phyloP scores from a whole-genome alignment of 2,113 vertebrate genomes.

The Tiliqua scincoides region DNA sequence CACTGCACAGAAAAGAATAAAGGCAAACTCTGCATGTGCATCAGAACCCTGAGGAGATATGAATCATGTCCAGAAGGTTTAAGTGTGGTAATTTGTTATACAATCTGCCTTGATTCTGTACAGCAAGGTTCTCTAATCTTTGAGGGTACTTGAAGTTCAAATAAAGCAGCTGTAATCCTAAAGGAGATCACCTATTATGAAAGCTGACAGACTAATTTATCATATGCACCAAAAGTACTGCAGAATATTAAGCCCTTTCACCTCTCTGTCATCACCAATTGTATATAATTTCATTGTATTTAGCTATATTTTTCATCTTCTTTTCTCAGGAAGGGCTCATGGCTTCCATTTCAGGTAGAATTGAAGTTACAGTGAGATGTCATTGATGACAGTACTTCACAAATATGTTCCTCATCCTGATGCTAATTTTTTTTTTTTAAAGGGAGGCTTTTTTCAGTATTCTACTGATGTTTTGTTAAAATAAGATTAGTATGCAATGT shows the following conservation, averaged over 20 bases:
- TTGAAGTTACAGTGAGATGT: not conserved
- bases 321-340: not conserved
- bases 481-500: not conserved
- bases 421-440: not conserved
- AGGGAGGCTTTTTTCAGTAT: not conserved
- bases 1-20: not conserved
- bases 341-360: not conserved
- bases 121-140: not conserved
- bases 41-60: not conserved
- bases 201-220: slow-evolving; percentile 21
- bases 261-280: slow-evolving; percentile 18
- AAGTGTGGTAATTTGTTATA: not conserved
- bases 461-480: not conserved
- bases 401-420: not conserved
- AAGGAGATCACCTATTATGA: slow-evolving; percentile 22
- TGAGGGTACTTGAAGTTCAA: slow-evolving; percentile 23
- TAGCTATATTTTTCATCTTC: not conserved
- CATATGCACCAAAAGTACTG: slow-evolving; percentile 23
- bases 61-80: slow-evolving; percentile 1
- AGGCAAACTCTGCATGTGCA: accelerated
- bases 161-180: not conserved
- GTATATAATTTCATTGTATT: slow-evolving; percentile 1
- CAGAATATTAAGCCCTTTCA: slow-evolving; percentile 31
- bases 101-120: slow-evolving; percentile 29
- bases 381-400: not conserved